Evolutionary conservation across 2,113 vertebrate genomes (phyloP).

Genomic region (Sus scrofa): DNA sequence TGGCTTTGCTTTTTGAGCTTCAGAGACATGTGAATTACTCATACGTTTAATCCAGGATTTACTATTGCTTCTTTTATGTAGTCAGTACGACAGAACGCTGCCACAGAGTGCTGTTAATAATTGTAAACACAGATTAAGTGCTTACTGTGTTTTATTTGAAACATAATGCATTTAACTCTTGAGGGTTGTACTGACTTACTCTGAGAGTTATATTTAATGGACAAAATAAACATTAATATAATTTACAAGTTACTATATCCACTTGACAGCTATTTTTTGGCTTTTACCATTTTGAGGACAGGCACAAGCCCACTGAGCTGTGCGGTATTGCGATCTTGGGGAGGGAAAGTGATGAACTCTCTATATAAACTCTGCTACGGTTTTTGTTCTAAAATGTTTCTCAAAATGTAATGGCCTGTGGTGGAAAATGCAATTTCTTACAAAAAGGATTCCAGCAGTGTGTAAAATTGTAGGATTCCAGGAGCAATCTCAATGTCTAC

Average conservation of each 20-base stretch:
- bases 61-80: neutral
- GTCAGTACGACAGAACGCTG: neutral
- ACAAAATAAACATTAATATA: neutral
- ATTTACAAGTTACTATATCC: neutral
- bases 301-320: neutral
- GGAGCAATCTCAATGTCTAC: neutral
- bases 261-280: neutral
- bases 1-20: neutral
- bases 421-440: neutral
- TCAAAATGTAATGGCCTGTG: neutral
- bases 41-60: neutral
- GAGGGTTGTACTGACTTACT: neutral
- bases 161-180: neutral
- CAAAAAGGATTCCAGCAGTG: neutral
- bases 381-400: neutral
- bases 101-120: neutral
- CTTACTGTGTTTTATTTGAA: conserved; percentile 28
- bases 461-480: neutral
- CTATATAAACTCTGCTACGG: neutral
- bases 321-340: neutral
- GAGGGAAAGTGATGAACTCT: neutral
- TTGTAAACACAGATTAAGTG: neutral
- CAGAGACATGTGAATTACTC: neutral
- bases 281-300: neutral
- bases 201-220: neutral